A percentile compares a stretch with the other conserved stretches of the same genome.
phyloP scores from a whole-genome alignment of 2,797 vertebrate species.

The Lutjanus campechanus region DNA sequence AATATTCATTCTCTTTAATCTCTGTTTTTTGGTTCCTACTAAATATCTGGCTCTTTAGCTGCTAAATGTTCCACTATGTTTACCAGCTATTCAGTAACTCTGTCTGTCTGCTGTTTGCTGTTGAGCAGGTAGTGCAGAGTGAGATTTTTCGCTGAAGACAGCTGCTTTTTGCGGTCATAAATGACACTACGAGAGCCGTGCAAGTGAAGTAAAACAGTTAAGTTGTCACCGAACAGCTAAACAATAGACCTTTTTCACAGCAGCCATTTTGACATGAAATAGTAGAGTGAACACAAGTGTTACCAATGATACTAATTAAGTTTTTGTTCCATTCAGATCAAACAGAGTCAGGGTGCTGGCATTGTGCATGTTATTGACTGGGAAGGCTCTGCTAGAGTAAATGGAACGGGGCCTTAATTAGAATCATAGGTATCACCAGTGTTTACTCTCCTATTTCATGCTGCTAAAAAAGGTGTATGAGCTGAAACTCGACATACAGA shows the following conservation, averaged over 20 bases:
- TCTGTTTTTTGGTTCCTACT: background rate
- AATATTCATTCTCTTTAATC: background rate
- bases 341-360: too few species aligned
- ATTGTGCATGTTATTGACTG: too few species aligned
- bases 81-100: background rate
- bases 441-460: too few species aligned
- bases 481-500: background rate
- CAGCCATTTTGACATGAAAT: too few species aligned
- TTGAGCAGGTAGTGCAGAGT: background rate
- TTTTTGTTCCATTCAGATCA: too few species aligned
- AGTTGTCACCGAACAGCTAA: background rate
- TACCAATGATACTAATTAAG: too few species aligned
- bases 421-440: too few species aligned
- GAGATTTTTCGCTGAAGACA: background rate
- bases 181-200: background rate
- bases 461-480: background rate
- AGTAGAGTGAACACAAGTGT: too few species aligned
- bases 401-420: too few species aligned
- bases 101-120: background rate
- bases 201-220: background rate
- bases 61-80: background rate
- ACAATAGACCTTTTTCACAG: too few species aligned
- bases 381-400: too few species aligned
- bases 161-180: background rate
- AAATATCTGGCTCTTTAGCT: background rate